A percentile compares a stretch with the other conserved stretches of the same genome.
phyloP scores from a whole-genome alignment of 2,113 vertebrate species.

The Girardinichthys multiradiatus region DNA sequence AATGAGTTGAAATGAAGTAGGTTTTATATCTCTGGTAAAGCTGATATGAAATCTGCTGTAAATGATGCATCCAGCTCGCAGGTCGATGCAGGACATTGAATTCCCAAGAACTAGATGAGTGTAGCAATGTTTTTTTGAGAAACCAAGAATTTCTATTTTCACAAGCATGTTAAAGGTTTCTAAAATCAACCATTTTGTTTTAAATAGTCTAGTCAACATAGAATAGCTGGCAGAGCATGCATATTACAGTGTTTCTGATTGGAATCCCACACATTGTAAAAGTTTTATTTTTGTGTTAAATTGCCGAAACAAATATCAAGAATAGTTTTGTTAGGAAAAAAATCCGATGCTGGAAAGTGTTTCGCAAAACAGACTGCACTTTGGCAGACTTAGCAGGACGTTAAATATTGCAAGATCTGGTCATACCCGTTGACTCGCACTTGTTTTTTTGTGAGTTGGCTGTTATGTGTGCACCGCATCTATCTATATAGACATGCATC shows the following conservation, averaged over 20 bases:
- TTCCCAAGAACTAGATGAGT: not conserved
- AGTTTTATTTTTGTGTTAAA: not conserved
- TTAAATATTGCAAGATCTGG: not conserved
- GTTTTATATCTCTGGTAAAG: constrained; percentile 12
- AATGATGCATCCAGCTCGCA: not conserved
- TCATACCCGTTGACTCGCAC: not conserved
- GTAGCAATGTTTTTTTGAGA: not conserved
- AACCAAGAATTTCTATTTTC: not conserved
- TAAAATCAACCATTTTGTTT: too few species aligned
- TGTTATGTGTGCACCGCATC: constrained; percentile 2
- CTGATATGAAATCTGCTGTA: not conserved
- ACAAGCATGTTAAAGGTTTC: not conserved
- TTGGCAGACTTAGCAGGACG: not conserved
- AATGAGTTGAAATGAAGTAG: constrained; percentile 21
- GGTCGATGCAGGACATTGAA: not conserved
- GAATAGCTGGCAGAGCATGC: not conserved
- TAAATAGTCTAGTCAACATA: too few species aligned
- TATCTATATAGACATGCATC: constrained; percentile 4
- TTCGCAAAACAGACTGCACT: not conserved
- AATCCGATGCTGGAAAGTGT: not conserved
- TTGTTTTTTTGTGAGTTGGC: not conserved
- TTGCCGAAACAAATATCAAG: too few species aligned
- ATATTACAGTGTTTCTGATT: too few species aligned
- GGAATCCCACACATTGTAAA: not conserved
- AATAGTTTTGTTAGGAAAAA: not conserved